A percentile compares a stretch with the other conserved stretches of the same genome.
Evolutionary conservation across 2,888 invertebrate genomes (phyloP).

Genomic region (Auanema sp.): DNA sequence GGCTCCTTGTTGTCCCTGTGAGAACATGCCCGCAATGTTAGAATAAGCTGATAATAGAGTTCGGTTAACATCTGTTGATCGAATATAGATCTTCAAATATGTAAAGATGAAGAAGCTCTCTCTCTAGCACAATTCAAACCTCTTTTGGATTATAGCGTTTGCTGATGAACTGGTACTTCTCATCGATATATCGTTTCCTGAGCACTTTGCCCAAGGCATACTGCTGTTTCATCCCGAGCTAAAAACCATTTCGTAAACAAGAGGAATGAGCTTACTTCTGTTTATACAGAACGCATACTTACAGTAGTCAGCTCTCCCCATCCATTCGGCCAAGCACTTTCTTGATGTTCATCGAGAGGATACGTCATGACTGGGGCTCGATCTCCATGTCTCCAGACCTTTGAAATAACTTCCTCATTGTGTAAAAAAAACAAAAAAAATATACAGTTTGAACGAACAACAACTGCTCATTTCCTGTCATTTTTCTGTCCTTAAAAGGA

Average conservation of each 20-base stretch:
- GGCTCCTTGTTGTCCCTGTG: slow-evolving; percentile 36
- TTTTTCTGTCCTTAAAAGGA: no score
- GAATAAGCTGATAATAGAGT: slow-evolving; percentile 79
- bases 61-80: slow-evolving; percentile 65
- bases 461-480: no score
- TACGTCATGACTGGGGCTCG: slow-evolving; percentile 81
- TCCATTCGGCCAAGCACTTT: slow-evolving; percentile 79
- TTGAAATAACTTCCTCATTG: background rate
- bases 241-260: slow-evolving; percentile 15
- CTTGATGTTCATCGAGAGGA: slow-evolving; percentile 81
- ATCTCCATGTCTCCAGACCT: slow-evolving; percentile 87
- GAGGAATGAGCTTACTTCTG: background rate
- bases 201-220: slow-evolving; percentile 48
- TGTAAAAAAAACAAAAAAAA: background rate
- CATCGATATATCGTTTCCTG: slow-evolving; percentile 40
- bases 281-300: slow-evolving; percentile 46
- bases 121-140: no score
- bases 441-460: background rate
- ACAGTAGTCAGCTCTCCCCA: slow-evolving; percentile 86
- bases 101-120: background rate
- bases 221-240: slow-evolving; percentile 61
- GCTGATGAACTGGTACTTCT: slow-evolving; percentile 27
- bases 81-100: slow-evolving; percentile 54
- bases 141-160: slow-evolving; percentile 41
- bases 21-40: slow-evolving; percentile 80